Conservation (phyloP, 2,797 vertebrate genomes). For the Tiaroga cobitis region DNA sequence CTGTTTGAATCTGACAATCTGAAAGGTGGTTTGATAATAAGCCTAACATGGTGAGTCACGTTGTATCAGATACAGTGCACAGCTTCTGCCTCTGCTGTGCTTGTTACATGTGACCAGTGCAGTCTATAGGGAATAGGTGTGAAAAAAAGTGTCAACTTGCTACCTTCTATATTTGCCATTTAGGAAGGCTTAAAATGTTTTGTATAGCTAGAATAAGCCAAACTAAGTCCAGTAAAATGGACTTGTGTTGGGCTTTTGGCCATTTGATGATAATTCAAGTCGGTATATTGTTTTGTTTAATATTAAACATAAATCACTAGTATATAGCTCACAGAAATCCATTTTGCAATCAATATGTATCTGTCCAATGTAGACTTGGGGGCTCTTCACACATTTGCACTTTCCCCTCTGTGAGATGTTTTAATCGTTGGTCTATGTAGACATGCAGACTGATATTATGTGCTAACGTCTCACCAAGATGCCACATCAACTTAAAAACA, state of each 20-base stretch:
- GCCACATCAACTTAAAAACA: not conserved
- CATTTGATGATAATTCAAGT: not conserved
- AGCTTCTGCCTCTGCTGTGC: constrained; percentile 17
- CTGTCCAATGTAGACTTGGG: not conserved
- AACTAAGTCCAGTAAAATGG: not conserved
- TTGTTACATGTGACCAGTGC: constrained; percentile 9
- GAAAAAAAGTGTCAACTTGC: constrained; percentile 46
- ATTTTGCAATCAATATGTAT: not conserved
- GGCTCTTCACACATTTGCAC: constrained; percentile 3
- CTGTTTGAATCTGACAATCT: constrained; percentile 20
- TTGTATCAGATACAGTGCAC: constrained; percentile 8
- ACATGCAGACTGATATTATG: not conserved
- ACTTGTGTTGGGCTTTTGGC: not conserved
- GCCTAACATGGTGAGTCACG: constrained; percentile 37
- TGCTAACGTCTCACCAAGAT: not conserved
- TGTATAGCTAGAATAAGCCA: not conserved
- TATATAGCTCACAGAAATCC: not conserved
- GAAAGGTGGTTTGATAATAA: constrained; percentile 23
- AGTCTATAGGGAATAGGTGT: constrained; percentile 46
- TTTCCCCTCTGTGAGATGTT: too few relatives aligned
- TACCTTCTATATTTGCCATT: constrained; percentile 51
- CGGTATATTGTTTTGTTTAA: not conserved
- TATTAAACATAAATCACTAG: not conserved
- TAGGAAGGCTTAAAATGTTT: constrained; percentile 36
- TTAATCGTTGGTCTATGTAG: too few relatives aligned